A percentile compares a stretch with the other conserved stretches of the same genome.
Conservation (phyloP, 2,113 vertebrate genomes). For the Coracopsis vasa region DNA sequence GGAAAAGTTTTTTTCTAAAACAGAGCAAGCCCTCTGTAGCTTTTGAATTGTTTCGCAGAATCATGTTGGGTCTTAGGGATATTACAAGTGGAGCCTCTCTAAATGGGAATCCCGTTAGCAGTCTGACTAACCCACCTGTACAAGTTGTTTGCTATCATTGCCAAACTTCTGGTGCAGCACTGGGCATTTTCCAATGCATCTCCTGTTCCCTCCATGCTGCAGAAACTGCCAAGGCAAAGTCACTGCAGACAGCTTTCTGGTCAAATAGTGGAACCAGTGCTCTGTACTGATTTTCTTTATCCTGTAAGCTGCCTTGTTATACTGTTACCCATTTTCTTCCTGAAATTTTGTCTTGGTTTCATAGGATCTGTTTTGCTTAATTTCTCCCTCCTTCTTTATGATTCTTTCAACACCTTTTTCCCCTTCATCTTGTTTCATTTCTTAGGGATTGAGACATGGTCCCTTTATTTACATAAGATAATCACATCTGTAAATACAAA, state of each 20-base stretch:
- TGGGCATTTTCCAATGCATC: background rate
- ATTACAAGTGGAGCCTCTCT: background rate
- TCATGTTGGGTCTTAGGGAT: background rate
- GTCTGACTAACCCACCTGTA: accelerated
- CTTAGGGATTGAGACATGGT: background rate
- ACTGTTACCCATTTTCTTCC: background rate
- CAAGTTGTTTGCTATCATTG: background rate
- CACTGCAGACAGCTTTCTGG: background rate
- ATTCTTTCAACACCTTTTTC: background rate
- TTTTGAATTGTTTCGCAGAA: background rate
- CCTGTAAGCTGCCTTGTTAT: background rate
- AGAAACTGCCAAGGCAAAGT: background rate
- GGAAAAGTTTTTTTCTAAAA: background rate
- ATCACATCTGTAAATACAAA: background rate
- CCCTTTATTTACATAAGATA: background rate
- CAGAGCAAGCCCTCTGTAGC: background rate
- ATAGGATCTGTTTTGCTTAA: background rate
- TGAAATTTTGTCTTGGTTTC: background rate
- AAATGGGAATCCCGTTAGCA: background rate
- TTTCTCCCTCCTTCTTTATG: background rate
- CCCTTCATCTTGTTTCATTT: background rate
- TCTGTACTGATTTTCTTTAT: background rate
- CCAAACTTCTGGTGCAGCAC: background rate
- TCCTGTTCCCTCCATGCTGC: background rate
- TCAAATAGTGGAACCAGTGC: background rate